Base-by-base conservation (phyloP, 2,113 vertebrate genomes). In the Aspiorhynchus laticeps region DNA sequence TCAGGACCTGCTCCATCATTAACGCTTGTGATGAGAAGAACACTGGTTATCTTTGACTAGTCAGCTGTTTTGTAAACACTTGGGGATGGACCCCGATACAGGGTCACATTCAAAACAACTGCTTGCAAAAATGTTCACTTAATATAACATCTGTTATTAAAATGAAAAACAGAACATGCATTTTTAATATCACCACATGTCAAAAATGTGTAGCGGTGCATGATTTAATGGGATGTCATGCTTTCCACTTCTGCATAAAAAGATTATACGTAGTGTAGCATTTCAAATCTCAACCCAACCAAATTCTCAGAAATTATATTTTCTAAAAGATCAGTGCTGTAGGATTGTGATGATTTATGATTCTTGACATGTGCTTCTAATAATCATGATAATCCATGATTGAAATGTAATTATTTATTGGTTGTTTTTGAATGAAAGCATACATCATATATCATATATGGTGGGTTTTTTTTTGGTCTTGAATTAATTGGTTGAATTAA, bases 221-320 rank as follows among this genome's bases (percentile, higher is more conserved):
- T 46, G n/a, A 78, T 78, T 53, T 78, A 78, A 78, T 53, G 26
- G 75, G 26, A 31, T 43, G 73, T 75, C 73, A 51, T 78, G 75
- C 46, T 77, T 77, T 77, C n/a, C 7, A 43, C n/a, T 8, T 7
- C 38, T 43, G 38, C 38, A 77, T 51, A 53, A 77, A 78, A 46
- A 41, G 38, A 75, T 75, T 41, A 46, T 26, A 12, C 0, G 24
- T 14, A 6, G 21, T 75, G 21, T 75, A 46, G 41, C 73, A 46
- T 46, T 75, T 46, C 38, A 26, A 75, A 75, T 43, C 24, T 75
- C 73, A 41, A 46, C 9, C 71, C 21, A 74, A 74, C 36, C 36
- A 14, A 74, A 74, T 74, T 74, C 71, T 74, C 24, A 12, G 36
- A 46, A 75, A 26, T 26, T 0, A 41, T 73, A 38, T n/a, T 73